These are phyloP conservation scores for Smutsia temminckii DNA, from an alignment of 2,797 vertebrate species.

Conservation along the genomic window DNA sequence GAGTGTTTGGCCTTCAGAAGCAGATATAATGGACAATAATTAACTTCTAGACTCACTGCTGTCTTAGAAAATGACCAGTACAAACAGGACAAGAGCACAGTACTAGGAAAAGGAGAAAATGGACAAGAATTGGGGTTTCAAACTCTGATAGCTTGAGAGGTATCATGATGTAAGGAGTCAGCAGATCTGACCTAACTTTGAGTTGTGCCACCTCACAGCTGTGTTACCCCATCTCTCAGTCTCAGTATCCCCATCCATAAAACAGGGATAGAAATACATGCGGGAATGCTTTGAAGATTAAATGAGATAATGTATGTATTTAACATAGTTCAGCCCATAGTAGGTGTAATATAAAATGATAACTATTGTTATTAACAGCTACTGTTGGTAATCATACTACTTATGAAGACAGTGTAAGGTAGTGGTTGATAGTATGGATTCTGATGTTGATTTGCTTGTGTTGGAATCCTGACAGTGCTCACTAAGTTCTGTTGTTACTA, in stretches of 20 bases:
- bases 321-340: background rate
- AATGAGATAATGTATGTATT: background rate
- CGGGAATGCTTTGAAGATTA: background rate
- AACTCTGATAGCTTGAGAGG: background rate
- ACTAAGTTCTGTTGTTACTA: background rate
- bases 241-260: background rate
- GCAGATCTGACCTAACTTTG: background rate
- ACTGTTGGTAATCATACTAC: background rate
- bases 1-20: conserved; percentile 6
- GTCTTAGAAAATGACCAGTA: background rate
- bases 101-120: background rate
- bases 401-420: background rate
- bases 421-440: background rate
- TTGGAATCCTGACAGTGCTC: background rate
- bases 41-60: background rate
- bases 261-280: background rate
- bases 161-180: background rate
- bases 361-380: background rate
- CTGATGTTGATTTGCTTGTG: background rate
- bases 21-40: background rate
- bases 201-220: background rate
- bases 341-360: background rate
- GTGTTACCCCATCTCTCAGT: background rate
- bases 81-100: background rate
- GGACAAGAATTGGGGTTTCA: background rate